Evolutionary conservation across 2,113 vertebrate species (phyloP).

Genomic region (mouse (Mus musculus)): DNA sequence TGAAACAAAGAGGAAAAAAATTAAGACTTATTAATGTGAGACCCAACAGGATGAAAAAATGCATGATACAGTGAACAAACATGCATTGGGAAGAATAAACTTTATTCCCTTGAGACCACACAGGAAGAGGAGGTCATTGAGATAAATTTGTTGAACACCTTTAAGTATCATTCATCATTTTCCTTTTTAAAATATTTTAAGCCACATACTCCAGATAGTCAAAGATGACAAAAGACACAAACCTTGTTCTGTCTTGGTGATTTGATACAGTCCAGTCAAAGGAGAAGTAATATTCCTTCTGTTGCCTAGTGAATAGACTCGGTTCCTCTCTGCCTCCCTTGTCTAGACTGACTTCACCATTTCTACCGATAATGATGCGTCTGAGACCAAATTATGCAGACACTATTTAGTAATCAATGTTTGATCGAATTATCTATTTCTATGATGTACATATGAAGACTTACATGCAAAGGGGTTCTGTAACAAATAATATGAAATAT

Average conservation of each 20-base stretch:
- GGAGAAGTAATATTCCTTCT: neutral
- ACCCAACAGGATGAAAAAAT: neutral
- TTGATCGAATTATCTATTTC: neutral
- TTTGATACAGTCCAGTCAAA: constrained; percentile 31
- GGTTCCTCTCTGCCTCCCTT: neutral
- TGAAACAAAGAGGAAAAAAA: neutral
- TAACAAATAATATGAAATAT: neutral
- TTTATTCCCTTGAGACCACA: neutral
- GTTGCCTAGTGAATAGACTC: neutral
- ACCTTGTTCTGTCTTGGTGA: neutral
- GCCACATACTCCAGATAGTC: neutral
- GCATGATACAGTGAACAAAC: neutral
- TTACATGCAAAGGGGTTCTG: neutral
- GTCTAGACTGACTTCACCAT: neutral
- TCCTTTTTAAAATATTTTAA: constrained; percentile 17
- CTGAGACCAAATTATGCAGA: neutral
- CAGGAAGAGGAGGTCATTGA: neutral
- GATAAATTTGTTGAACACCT: neutral
- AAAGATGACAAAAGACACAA: neutral
- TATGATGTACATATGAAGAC: neutral
- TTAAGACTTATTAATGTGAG: neutral
- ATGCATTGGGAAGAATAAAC: neutral
- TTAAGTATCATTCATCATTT: constrained; percentile 2
- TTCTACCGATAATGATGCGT: neutral
- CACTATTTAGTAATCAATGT: neutral